Base-by-base conservation (phyloP, 1,140 invertebrate species). In the Hermetia illucens region DNA sequence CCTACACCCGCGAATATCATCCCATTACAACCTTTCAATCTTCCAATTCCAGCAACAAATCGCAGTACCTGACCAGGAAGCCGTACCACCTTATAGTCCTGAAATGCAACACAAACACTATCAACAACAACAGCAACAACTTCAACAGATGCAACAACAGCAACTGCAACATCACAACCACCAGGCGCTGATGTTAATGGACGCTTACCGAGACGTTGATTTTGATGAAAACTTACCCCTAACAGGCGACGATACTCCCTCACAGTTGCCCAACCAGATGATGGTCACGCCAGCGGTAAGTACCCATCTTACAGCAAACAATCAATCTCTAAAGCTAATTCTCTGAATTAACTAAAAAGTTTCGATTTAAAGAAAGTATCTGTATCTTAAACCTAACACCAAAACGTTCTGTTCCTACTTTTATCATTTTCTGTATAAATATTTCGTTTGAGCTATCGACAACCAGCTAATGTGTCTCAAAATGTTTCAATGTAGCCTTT, bases 261-360 rank as follows among this genome's bases (percentile, higher is more conserved):
- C 52, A 33, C 51, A 48, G 35, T 37, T 56, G 37, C 56, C 54
- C 36, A 51, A 51, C 17, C 57, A 60, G 45, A 60, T 60, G 57
- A 60, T 60, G 57, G 59, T 59, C 34, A 57, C 57, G 40, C 57
- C 57, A 32, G 56, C 55, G 57, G 57, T 60, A 60, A 56, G 57
- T 60, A 30, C 12, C 22, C 10, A n/a, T 3, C n/a, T 21, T 21
- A 20, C 20, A 36, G n/a, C n/a, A n/a, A n/a, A n/a, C n/a, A n/a
- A n/a, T n/a, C n/a, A n/a, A n/a, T n/a, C n/a, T n/a, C n/a, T n/a
- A n/a, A n/a, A n/a, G n/a, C n/a, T n/a, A n/a, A n/a, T n/a, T n/a
- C n/a, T n/a, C n/a, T n/a, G n/a, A n/a, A n/a, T n/a, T n/a, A n/a
- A n/a, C n/a, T n/a, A n/a, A n/a, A n/a, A n/a, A n/a, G n/a, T n/a